Conservation (phyloP, 2,113 vertebrate species). For the Mixornis gularis region DNA sequence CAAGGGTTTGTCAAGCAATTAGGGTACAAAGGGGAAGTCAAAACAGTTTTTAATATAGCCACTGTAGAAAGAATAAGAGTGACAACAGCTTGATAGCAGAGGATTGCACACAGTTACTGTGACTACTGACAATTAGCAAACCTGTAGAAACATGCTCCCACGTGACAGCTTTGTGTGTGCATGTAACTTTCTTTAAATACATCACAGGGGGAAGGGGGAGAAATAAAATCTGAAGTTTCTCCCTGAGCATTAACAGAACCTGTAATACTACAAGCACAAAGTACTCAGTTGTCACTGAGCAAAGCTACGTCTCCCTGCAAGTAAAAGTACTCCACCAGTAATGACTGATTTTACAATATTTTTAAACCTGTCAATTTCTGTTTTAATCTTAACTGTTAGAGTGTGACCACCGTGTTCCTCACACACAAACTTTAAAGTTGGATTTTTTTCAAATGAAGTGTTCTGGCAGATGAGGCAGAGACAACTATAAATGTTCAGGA, state of each 20-base stretch:
- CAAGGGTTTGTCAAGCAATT: background rate
- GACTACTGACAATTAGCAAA: background rate
- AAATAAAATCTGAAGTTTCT: background rate
- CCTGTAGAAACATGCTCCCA: background rate
- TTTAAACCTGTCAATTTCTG: background rate
- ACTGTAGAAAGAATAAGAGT: background rate
- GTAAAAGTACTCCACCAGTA: background rate
- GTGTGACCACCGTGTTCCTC: background rate
- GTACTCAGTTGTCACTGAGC: background rate
- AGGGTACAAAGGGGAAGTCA: background rate
- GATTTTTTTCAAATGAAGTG: background rate
- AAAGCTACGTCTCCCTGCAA: background rate
- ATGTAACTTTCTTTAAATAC: background rate
- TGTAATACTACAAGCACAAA: background rate
- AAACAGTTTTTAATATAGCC: background rate
- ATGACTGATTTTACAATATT: background rate
- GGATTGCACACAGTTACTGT: background rate
- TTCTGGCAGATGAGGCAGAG: background rate
- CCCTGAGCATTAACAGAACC: rapidly evolving
- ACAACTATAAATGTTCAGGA: background rate
- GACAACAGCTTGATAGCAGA: background rate
- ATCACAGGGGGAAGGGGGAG: background rate
- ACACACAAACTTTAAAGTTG: background rate
- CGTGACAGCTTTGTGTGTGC: background rate
- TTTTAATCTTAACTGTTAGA: background rate